Percentiles rank a stretch among this genome's conserved stretches.
phyloP scores from a whole-genome alignment of 2,113 vertebrate species.

The Apeltes quadracus region DNA sequence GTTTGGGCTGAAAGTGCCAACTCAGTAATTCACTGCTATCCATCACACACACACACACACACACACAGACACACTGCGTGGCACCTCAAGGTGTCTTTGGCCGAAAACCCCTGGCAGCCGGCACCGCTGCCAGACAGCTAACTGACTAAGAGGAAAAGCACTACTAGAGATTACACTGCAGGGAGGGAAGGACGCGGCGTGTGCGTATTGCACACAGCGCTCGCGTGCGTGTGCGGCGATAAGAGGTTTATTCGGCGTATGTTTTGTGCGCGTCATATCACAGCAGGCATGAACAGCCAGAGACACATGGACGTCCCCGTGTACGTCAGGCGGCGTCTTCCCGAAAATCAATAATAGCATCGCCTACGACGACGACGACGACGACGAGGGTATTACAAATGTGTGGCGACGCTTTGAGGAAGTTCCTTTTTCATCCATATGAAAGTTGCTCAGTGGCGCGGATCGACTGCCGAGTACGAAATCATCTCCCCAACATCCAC shows the following conservation, averaged over 20 bases:
- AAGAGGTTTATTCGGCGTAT: constrained; percentile 4
- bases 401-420: not conserved
- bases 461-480: too few relatives aligned
- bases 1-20: constrained; percentile 24
- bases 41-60: constrained; percentile 28
- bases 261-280: constrained; percentile 1
- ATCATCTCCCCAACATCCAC: too few relatives aligned
- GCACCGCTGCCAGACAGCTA: constrained; percentile 69
- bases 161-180: constrained; percentile 69
- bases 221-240: constrained; percentile 8
- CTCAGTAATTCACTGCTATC: constrained; percentile 34
- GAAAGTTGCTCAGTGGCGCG: too few relatives aligned
- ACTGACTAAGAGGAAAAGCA: constrained; percentile 61
- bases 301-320: not conserved
- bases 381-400: too few relatives aligned
- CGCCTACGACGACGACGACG: not conserved
- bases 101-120: constrained; percentile 35
- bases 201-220: constrained; percentile 18
- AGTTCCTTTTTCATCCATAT: too few relatives aligned
- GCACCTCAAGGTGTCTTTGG: constrained; percentile 82
- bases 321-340: not conserved
- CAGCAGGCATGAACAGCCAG: not conserved
- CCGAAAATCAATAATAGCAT: not conserved
- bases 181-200: constrained; percentile 12
- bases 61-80: constrained; percentile 41